Percentiles rank a stretch among this genome's conserved stretches.
Conservation (phyloP, 2,113 vertebrate species). For the Beaufortia kweichowensis region DNA sequence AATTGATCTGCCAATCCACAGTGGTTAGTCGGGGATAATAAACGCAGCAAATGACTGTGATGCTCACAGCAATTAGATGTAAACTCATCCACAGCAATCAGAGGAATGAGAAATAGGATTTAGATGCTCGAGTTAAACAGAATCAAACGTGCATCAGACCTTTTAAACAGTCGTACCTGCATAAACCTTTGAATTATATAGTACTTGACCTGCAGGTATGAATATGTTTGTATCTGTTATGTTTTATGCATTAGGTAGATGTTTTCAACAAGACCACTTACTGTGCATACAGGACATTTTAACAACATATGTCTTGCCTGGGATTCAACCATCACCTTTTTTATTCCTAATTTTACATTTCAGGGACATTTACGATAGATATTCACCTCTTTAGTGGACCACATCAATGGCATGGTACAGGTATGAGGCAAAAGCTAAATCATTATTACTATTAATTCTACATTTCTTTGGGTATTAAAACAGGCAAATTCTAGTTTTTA, state of each 20-base stretch:
- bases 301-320: too few species aligned
- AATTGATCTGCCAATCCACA: slow-evolving; percentile 23
- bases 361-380: not conserved
- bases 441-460: not conserved
- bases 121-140: not conserved
- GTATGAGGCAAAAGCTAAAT: not conserved
- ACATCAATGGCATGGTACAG: not conserved
- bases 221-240: not conserved
- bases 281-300: too few species aligned
- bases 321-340: too few species aligned
- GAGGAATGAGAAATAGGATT: slow-evolving; percentile 2
- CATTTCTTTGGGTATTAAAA: not conserved
- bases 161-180: not conserved
- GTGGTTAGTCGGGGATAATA: slow-evolving; percentile 8
- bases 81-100: not conserved
- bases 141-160: not conserved
- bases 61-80: slow-evolving; percentile 23
- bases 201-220: not conserved
- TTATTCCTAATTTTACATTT: too few species aligned
- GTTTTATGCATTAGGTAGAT: too few species aligned
- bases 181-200: not conserved
- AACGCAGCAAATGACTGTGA: not conserved
- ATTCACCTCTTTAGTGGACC: not conserved
- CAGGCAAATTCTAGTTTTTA: not conserved
- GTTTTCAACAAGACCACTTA: too few species aligned